phyloP scores from a whole-genome alignment of 2,113 vertebrate genomes.

The Anthoscopus minutus region DNA sequence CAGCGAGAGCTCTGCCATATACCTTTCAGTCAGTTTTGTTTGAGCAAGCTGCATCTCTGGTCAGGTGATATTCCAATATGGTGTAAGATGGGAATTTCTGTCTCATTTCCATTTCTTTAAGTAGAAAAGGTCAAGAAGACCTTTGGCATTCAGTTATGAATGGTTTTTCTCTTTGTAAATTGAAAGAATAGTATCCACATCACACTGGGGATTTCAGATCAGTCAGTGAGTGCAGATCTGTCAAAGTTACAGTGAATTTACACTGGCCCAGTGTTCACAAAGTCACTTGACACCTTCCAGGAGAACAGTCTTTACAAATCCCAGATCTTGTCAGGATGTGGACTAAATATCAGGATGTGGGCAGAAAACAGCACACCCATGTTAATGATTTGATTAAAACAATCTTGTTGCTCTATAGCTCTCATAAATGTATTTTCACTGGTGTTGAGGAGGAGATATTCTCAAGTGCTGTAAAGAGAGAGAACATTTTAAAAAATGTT shows the following conservation, averaged over 20 bases:
- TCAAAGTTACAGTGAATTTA: background rate
- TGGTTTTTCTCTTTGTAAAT: background rate
- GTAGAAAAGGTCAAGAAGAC: background rate
- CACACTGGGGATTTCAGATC: background rate
- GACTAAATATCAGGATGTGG: constrained; percentile 24
- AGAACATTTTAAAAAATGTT: background rate
- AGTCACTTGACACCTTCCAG: constrained; percentile 4
- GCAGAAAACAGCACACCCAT: background rate
- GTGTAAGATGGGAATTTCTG: background rate
- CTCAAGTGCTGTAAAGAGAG: background rate
- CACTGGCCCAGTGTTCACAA: background rate
- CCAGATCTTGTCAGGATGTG: background rate
- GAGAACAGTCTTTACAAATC: background rate
- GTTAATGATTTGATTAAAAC: constrained; percentile 28
- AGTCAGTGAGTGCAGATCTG: background rate
- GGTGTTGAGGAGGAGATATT: background rate
- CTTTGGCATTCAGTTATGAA: background rate
- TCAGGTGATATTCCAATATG: background rate
- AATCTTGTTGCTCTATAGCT: background rate
- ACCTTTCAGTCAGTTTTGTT: background rate
- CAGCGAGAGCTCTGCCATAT: background rate
- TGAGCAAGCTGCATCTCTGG: background rate
- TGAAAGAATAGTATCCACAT: background rate
- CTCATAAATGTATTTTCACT: constrained; percentile 23
- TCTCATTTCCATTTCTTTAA: background rate